A percentile compares a stretch with the other conserved stretches of the same genome.
Conservation (phyloP, 2,888 invertebrate species). For the Dasypolia templi region DNA sequence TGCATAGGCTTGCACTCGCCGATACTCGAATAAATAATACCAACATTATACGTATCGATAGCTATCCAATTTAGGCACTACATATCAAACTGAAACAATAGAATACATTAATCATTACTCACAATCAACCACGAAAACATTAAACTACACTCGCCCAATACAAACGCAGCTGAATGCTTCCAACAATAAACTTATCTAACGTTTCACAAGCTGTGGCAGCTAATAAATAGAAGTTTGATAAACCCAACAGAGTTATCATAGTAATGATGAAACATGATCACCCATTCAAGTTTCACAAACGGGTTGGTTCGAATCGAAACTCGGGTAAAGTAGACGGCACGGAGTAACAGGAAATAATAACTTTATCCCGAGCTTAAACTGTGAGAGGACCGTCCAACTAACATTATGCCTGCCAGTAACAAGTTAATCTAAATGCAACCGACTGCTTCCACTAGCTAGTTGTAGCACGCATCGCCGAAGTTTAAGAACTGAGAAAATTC, state of each 20-base stretch:
- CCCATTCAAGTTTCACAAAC: constrained; percentile 87
- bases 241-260: constrained; percentile 82
- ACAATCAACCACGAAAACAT: constrained; percentile 20
- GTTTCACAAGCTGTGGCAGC: constrained; percentile 71
- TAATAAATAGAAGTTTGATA: constrained; percentile 83
- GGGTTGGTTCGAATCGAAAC: constrained; percentile 86
- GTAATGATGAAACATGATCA: constrained; percentile 87
- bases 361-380: constrained; percentile 88
- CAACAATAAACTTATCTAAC: constrained; percentile 62
- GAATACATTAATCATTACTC: constrained; percentile 9
- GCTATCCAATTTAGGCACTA: constrained; percentile 4
- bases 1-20: constrained; percentile 73
- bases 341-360: constrained; percentile 89
- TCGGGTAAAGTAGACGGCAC: constrained; percentile 86
- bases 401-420: constrained; percentile 90
- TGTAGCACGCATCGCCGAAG: constrained; percentile 86
- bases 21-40: constrained; percentile 43
- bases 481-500: constrained; percentile 87
- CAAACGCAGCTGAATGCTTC: constrained; percentile 36
- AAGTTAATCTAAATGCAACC: constrained; percentile 90
- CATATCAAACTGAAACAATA: constrained; percentile 8
- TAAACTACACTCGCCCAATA: constrained; percentile 35
- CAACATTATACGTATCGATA: constrained; percentile 12
- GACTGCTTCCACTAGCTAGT: constrained; percentile 84
- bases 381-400: constrained; percentile 87